These are phyloP conservation scores for Channa striata DNA, from an alignment of 2,797 vertebrate genomes.

Conservation along the genomic window DNA sequence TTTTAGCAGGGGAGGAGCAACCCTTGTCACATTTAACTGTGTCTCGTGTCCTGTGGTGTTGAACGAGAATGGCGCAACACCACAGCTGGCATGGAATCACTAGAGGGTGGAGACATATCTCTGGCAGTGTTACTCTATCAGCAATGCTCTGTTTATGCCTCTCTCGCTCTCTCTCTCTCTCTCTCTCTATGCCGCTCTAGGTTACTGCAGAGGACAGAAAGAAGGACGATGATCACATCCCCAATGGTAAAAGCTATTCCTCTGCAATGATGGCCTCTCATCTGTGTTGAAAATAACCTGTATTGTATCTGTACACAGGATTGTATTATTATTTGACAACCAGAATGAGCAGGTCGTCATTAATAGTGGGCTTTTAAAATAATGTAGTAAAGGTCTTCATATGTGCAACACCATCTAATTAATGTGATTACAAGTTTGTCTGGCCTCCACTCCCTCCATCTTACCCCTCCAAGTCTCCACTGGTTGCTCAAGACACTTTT, in stretches of 20 bases:
- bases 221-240: conserved; percentile 67
- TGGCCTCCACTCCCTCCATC: conserved; percentile 35
- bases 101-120: conserved; percentile 65
- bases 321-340: not conserved
- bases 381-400: conserved; percentile 9
- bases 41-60: conserved; percentile 63
- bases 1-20: conserved; percentile 66
- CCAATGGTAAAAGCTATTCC: conserved; percentile 73
- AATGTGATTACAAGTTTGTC: conserved; percentile 41
- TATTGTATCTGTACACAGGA: conserved; percentile 7
- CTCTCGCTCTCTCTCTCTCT: conserved; percentile 38
- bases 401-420: conserved; percentile 16
- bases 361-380: conserved; percentile 5
- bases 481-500: conserved; percentile 61
- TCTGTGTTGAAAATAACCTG: conserved; percentile 27
- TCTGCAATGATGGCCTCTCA: conserved; percentile 27
- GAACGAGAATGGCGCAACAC: conserved; percentile 56
- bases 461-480: conserved; percentile 43
- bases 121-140: conserved; percentile 64
- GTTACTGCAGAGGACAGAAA: conserved; percentile 80
- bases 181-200: conserved; percentile 67
- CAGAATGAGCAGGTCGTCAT: conserved; percentile 14
- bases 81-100: conserved; percentile 75
- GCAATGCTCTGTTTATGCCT: conserved; percentile 55
- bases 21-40: conserved; percentile 74